These are phyloP conservation scores for Cataglyphis rosenhaueri DNA, from an alignment of 2,888 invertebrate species.

Conservation along the genomic window DNA sequence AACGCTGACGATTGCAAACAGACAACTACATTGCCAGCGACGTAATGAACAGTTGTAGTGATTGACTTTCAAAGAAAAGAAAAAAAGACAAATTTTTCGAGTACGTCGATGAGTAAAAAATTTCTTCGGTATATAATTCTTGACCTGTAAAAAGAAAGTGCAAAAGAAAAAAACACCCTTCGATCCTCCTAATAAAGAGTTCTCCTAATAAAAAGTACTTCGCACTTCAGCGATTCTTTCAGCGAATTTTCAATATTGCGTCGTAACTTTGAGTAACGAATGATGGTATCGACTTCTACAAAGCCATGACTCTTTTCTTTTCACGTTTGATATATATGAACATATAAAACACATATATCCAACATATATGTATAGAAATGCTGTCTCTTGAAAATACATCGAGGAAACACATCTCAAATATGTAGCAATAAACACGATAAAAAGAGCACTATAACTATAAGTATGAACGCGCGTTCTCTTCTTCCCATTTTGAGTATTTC, in stretches of 20 bases:
- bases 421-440: background rate
- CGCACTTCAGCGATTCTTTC: conserved; percentile 9
- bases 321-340: background rate
- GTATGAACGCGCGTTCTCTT: conserved; percentile 10
- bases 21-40: conserved; percentile 9
- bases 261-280: conserved; percentile 23
- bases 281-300: conserved; percentile 27
- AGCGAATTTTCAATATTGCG: background rate
- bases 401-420: background rate
- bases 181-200: conserved; percentile 9
- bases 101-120: conserved; percentile 20
- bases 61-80: conserved; percentile 17
- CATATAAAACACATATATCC: background rate
- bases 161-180: background rate
- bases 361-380: background rate
- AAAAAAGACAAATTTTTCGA: background rate
- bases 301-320: background rate
- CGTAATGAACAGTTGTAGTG: conserved; percentile 21
- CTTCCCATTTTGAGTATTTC: conserved; percentile 26
- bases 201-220: conserved; percentile 23
- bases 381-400: conserved; percentile 20
- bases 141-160: background rate
- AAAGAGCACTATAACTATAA: conserved; percentile 12
- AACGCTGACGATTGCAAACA: conserved; percentile 38
- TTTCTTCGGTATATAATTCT: background rate